These are phyloP conservation scores for Stegodyphus dumicola DNA, from an alignment of 1,140 invertebrate species.

Conservation along the genomic window DNA sequence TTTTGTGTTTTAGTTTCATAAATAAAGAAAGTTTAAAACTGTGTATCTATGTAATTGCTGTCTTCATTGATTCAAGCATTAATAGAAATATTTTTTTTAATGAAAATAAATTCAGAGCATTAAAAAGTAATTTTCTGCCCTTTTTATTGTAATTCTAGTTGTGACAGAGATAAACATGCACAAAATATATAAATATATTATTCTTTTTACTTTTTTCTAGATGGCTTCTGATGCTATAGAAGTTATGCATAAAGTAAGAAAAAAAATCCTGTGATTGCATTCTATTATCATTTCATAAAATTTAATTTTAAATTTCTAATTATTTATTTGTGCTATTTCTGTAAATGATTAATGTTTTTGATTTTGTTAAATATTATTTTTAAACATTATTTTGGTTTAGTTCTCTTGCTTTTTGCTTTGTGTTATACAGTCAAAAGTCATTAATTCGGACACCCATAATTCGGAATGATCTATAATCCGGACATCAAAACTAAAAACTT, in stretches of 20 bases:
- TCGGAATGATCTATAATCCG: too few relatives aligned
- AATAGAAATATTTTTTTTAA: too few relatives aligned
- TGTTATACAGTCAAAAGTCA: too few relatives aligned
- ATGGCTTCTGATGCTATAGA: slow-evolving; percentile 78
- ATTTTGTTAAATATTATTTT: not conserved
- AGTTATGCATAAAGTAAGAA: slow-evolving; percentile 78
- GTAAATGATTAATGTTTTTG: not conserved
- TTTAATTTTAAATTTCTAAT: not conserved
- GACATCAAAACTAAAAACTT: too few relatives aligned
- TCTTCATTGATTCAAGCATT: too few relatives aligned
- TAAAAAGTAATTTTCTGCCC: too few relatives aligned
- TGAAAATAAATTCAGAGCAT: too few relatives aligned
- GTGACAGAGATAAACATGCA: not conserved
- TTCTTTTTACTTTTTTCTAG: slow-evolving; percentile 62
- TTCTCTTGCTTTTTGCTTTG: not conserved
- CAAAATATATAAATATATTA: not conserved
- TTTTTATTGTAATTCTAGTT: slow-evolving; percentile 63
- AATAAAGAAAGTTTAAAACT: too few relatives aligned
- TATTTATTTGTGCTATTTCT: not conserved
- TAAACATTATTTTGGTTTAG: not conserved
- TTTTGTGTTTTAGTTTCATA: too few relatives aligned
- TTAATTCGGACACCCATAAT: too few relatives aligned
- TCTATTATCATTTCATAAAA: not conserved
- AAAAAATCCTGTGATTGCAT: not conserved
- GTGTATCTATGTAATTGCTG: too few relatives aligned